Evolutionary conservation across 2,113 vertebrate species (phyloP).

Genomic region (Vulpes vulpes): DNA sequence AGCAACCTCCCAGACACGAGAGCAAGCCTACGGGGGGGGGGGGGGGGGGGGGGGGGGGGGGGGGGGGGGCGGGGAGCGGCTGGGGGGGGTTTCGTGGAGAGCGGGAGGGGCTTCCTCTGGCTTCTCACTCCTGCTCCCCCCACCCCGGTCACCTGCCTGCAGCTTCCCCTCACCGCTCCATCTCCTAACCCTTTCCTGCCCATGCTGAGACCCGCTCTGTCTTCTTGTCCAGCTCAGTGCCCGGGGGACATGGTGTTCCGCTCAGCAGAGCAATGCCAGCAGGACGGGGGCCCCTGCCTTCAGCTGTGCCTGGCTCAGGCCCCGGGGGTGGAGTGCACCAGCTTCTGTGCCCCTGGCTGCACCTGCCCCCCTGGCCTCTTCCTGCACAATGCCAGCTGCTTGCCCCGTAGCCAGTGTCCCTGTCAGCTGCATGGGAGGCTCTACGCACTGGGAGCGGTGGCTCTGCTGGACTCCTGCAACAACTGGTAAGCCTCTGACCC

Average conservation of each 20-base stretch:
- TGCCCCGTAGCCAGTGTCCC: constrained; percentile 86
- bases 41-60: too few species aligned
- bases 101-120: background rate
- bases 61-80: too few species aligned
- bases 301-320: constrained; percentile 91
- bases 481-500: constrained; percentile 89
- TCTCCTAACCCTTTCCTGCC: background rate
- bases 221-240: constrained; percentile 87
- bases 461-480: constrained; percentile 88
- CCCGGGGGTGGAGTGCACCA: constrained; percentile 88
- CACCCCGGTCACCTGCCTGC: background rate
- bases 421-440: constrained; percentile 90
- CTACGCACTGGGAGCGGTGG: constrained; percentile 77
- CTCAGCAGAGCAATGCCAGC: constrained; percentile 87
- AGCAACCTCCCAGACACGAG: too few species aligned
- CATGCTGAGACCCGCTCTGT: background rate
- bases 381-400: constrained; percentile 90
- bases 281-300: constrained; percentile 89
- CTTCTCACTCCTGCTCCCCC: background rate
- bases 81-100: too few species aligned
- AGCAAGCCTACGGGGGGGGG: background rate
- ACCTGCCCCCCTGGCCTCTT: constrained; percentile 90
- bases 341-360: constrained; percentile 90
- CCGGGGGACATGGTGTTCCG: constrained; percentile 88
- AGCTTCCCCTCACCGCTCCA: rapidly evolving